A percentile compares a stretch with the other conserved stretches of the same genome.
Evolutionary conservation across 2,888 invertebrate genomes (phyloP).

Genomic region (Xylophagus ater): DNA sequence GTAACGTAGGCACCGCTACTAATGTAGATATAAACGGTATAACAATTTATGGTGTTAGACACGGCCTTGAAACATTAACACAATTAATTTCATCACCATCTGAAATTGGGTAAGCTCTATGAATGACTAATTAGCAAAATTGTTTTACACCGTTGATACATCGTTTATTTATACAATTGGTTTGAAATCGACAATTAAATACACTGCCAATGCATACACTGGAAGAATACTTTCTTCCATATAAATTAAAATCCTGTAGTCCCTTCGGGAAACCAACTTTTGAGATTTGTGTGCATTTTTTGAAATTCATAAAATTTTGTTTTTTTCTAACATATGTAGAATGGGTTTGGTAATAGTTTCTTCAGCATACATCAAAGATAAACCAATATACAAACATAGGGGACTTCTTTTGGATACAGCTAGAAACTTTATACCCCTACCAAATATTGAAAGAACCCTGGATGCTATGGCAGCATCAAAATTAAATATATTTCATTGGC

Average conservation of each 20-base stretch:
- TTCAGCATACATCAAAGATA: conserved; percentile 57
- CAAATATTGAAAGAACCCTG: conserved; percentile 55
- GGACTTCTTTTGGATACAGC: conserved; percentile 83
- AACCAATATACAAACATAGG: conserved; percentile 70
- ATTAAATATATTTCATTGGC: conserved; percentile 90
- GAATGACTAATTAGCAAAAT: too few relatives aligned
- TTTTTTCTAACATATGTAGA: conserved; percentile 21
- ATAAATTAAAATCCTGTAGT: too few relatives aligned
- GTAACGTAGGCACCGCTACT: conserved; percentile 39
- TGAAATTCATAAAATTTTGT: too few relatives aligned
- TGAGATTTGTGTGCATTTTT: too few relatives aligned
- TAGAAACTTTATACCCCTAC: conserved; percentile 71
- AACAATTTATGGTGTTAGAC: conserved; percentile 62
- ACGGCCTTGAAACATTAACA: conserved; percentile 63
- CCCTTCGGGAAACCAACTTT: too few relatives aligned
- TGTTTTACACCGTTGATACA: too few relatives aligned
- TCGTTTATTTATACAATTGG: too few relatives aligned
- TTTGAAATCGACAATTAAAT: too few relatives aligned
- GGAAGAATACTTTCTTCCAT: too few relatives aligned
- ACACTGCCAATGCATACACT: too few relatives aligned
- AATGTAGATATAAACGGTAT: conserved; percentile 45
- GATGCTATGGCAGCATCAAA: conserved; percentile 82
- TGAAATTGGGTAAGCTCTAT: conserved; percentile 24
- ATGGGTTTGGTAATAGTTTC: conserved; percentile 51
- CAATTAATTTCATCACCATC: conserved; percentile 48